These are phyloP conservation scores for Troides aeacus DNA, from an alignment of 2,888 invertebrate genomes.

Conservation along the genomic window DNA sequence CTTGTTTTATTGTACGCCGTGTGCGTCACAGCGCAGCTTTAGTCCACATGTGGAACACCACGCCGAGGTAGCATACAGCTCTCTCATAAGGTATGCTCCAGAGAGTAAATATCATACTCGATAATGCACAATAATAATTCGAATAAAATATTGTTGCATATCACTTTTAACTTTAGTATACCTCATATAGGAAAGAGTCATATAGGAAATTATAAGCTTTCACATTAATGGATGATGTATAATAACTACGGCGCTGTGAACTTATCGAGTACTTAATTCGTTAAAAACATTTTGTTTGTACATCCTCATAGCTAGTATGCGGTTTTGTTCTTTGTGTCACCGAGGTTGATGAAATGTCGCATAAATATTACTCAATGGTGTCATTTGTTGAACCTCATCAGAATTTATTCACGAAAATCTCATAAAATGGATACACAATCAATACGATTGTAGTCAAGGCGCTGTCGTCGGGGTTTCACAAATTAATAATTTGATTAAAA, in stretches of 20 bases:
- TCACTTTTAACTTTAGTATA: background rate
- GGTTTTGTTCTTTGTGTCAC: too few species aligned
- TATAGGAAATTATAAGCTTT: background rate
- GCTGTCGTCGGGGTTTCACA: too few species aligned
- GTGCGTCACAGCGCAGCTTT: slow-evolving; percentile 50
- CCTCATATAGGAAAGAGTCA: background rate
- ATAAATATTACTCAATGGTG: too few species aligned
- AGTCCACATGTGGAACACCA: slow-evolving; percentile 42
- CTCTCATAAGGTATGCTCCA: background rate
- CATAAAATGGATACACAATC: too few species aligned
- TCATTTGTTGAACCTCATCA: too few species aligned
- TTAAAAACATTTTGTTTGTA: background rate
- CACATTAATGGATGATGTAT: background rate
- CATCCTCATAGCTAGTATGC: background rate
- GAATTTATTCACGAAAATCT: too few species aligned
- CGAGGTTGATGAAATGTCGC: too few species aligned
- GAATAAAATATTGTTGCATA: background rate
- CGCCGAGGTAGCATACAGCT: background rate
- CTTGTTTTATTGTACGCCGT: slow-evolving; percentile 34
- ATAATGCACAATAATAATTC: background rate
- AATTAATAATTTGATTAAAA: too few species aligned
- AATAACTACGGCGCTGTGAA: background rate
- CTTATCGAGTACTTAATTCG: background rate
- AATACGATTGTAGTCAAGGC: too few species aligned
- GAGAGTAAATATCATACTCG: background rate